Evolutionary conservation across 2,888 invertebrate species (phyloP), one percentile per base, ranked within the genome.

Genomic region (Acrobasis repandana): DNA sequence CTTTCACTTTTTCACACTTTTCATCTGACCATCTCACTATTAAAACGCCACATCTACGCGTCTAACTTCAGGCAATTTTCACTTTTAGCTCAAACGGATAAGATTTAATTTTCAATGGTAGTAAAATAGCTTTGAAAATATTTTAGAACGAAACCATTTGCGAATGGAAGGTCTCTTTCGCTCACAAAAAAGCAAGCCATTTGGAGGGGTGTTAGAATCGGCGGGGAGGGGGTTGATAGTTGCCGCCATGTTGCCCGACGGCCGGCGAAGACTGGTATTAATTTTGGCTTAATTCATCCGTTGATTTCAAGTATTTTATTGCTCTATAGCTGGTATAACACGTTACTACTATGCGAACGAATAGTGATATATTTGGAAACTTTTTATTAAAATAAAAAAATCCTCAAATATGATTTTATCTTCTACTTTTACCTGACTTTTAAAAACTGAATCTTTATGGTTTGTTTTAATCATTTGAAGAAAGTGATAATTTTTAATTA

Each of bases 1-100:
- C 92, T 91, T 90, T 92, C 92, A 83, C 82, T 92, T 92, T 92
- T 92, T 92, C 88, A 88, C 90, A 92, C 91, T 92, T 92, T 92
- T 92, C 90, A 89, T 84, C 72, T 77, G 68, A 69, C 64, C 59
- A n/a, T 18, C 64, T 50, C 67, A 73, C 58, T 58, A 66, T 5
- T 56, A 47, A 61, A 84, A 76, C 11, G 82, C 36, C 65, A 49
- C 60, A 83, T 69, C 20, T 67, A 48, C 59, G 38, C 0, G 0
- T 1, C 2, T 43, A 6, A 2, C 1, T 1, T 0, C 63, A 65
- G 54, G 16, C 20, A 0, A 80, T 77, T 67, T 64, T 68, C 1
- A 43, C 73, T 74, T 65, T 57, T 84, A 73, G 56, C 0, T 0
- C 0, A 0, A 0, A 0, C 0, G 0, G 0, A 0, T 74, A 81